Base-by-base conservation (phyloP, 2,797 vertebrate species). In the Echeneis naucrates region DNA sequence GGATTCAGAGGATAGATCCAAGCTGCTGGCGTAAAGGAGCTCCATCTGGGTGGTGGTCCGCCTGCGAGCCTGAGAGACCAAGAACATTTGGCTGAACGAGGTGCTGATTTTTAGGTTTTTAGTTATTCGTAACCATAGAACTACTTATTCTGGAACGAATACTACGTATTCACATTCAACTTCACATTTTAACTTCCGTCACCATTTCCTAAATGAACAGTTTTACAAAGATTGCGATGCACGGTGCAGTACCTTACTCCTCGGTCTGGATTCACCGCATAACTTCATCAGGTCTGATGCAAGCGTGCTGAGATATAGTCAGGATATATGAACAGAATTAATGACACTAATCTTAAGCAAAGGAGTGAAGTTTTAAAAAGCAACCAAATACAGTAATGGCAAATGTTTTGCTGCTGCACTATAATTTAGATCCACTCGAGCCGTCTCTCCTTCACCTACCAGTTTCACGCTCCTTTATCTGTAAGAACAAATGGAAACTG, bases 11-110 rank as follows among this genome's bases (percentile, higher is more conserved):
- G 87, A 90, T 60, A 87, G 90, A 74, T 98, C 97, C 2, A 94
- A 94, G 68, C 90, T 96, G 91, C 96, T 95, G 73, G 97, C 97
- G 27, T 99, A 99, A 14, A 99, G 95, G 84, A 98, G 80, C 75
- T 99, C 98, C 97, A 97, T 97, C 92, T 99, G 98, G 5, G 98
- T 99, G 70, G 98, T 96, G 78, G 98, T 99, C 78, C 98, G 95
- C 81, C 97, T 94, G 32, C 97, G 96, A 32, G 98, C 97, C 98
- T 99, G 89, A 23, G 27, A 67, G 61, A 66, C 3, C 61, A 61
- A 11, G 58, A 50, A 0, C 8, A 50, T 56, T 80, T 66, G 24
- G 33, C 52, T 48, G 32, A 57, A 14, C 38, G 56, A 55, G 59
- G 33, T 59, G 32, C 27, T 10, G 7, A 81, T 37, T 53, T 19